Evolutionary conservation across 2,797 vertebrate genomes (phyloP).

Genomic region (Pseudochirops corinnae): DNA sequence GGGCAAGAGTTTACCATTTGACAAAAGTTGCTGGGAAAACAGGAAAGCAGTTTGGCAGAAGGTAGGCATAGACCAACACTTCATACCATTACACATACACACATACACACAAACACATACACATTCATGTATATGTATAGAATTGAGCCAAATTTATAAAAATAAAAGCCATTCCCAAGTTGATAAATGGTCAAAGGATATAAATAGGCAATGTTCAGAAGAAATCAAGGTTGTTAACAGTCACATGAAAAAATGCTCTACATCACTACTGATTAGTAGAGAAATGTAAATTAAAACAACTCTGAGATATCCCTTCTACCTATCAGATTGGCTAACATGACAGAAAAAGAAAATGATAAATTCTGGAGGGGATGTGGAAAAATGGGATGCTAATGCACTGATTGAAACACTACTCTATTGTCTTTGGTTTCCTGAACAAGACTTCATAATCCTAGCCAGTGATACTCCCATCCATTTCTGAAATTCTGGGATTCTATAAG

Average conservation of each 20-base stretch:
- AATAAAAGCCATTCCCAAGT: not conserved
- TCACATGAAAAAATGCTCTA: not conserved
- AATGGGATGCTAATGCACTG: not conserved
- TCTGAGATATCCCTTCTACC: not conserved
- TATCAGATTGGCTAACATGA: not conserved
- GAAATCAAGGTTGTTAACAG: not conserved
- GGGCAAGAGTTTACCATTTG: no score
- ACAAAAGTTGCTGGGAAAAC: no score
- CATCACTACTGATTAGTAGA: not conserved
- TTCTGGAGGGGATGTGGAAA: not conserved
- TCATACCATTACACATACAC: not conserved
- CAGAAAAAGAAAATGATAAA: not conserved
- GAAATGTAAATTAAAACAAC: not conserved
- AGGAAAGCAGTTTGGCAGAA: no score
- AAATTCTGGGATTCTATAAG: not conserved
- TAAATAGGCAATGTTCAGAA: not conserved
- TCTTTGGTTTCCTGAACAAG: not conserved
- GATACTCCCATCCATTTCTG: not conserved
- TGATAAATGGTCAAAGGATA: not conserved
- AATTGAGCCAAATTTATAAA: not conserved
- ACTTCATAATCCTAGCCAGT: not conserved
- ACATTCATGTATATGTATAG: no score
- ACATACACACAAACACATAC: no score
- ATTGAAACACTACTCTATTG: not conserved
- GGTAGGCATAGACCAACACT: no score